A percentile compares a stretch with the other conserved stretches of the same genome.
Conservation (phyloP, 2,113 vertebrate species). For the Muscicapa adusta region DNA sequence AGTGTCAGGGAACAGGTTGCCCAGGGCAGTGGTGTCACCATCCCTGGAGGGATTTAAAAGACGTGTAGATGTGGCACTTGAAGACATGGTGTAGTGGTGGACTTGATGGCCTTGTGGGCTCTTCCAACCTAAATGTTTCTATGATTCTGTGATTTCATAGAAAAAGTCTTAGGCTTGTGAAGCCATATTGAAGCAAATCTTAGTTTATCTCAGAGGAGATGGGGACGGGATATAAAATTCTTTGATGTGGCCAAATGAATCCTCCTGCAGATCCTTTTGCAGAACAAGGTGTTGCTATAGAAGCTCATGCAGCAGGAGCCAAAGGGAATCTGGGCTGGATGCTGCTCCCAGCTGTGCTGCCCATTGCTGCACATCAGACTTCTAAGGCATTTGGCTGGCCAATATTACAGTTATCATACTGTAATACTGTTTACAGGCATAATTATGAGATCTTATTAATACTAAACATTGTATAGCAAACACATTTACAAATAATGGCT, state of each 20-base stretch:
- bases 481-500: neutral
- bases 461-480: neutral
- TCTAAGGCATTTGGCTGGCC: neutral
- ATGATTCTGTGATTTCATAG: neutral
- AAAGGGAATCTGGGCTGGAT: neutral
- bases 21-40: neutral
- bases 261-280: neutral
- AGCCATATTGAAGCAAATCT: neutral
- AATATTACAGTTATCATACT: neutral
- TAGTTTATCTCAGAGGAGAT: neutral
- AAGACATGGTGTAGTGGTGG: neutral
- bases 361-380: accelerated
- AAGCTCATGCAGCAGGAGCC: accelerated
- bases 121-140: neutral
- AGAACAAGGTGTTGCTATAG: neutral
- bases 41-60: neutral
- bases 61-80: neutral
- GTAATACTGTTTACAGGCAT: neutral
- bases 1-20: neutral
- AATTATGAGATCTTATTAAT: neutral
- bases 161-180: neutral
- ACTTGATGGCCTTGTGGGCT: neutral
- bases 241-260: neutral
- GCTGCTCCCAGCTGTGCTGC: neutral
- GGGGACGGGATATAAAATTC: neutral